Evolutionary conservation across 2,888 invertebrate genomes (phyloP), one percentile per base, ranked within the genome.

Genomic region (Diaperis boleti): DNA sequence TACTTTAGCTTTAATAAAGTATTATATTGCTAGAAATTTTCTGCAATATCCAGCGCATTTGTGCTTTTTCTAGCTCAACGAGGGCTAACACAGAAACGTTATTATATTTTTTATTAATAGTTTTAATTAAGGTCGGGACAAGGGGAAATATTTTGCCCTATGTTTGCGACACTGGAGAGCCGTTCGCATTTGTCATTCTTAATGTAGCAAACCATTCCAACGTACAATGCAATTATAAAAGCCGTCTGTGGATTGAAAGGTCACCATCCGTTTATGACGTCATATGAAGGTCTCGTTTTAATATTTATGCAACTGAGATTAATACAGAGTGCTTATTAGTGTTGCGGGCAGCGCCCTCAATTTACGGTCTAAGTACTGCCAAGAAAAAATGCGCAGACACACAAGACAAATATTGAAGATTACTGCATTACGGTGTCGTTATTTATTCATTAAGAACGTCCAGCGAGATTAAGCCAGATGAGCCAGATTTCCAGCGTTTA

Each of bases 291-390:
- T 37, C 41, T 65, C 72, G 72, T 72, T 75, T 76, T 75, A 73
- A 77, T 76, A 76, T 76, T 76, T 74, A 77, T 75, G 71, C 74
- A 72, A 76, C 73, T 73, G 74, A 72, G 75, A 76, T 76, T 76
- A 77, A 77, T 76, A 77, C 74, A 76, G 74, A 76, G 75, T 74
- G 77, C 73, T 76, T 72, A 76, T 77, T 76, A 75, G 69, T 74
- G 68, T 73, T 74, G 73, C 72, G 74, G 67, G 70, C 68, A 57
- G 52, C 26, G 54, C 26, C 47, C 59, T 18, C 18, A 15, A 3
- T 17, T 31, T n/a, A 13, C 26, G 6, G 41, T 41, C 11, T 3
- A 52, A 41, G 10, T 11, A 14, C n/a, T 33, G 26, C n/a, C n/a
- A 18, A 20, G 26, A 56, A 31, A 55, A 61, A 61, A 61, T 29